Percentiles rank a stretch among this genome's conserved stretches.
Conservation (phyloP, 2,888 invertebrate genomes). For the Tinea semifulvella region DNA sequence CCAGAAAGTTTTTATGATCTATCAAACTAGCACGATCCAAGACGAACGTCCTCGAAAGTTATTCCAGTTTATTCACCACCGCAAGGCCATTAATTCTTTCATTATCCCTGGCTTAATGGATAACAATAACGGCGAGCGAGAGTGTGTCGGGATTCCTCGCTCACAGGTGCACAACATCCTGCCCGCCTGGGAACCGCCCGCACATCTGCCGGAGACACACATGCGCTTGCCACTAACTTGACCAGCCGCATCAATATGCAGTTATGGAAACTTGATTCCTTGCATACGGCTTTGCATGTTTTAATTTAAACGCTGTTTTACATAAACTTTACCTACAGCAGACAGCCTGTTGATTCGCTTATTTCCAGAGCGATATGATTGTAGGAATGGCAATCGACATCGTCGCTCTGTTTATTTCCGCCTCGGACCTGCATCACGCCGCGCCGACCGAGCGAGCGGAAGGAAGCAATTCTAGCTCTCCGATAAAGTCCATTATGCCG, state of each 20-base stretch:
- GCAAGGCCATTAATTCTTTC: slow-evolving; percentile 9
- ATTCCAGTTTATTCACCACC: neutral
- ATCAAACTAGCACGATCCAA: neutral
- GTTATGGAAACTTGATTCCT: slow-evolving; percentile 1
- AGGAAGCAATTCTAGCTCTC: slow-evolving; percentile 56
- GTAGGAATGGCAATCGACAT: slow-evolving; percentile 5
- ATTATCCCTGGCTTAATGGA: neutral
- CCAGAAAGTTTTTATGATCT: neutral
- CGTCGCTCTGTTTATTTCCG: slow-evolving; percentile 48
- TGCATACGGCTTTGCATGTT: neutral
- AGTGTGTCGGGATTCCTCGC: slow-evolving; percentile 26
- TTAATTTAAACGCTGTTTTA: neutral
- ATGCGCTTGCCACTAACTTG: slow-evolving; percentile 11
- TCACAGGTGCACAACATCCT: slow-evolving; percentile 60
- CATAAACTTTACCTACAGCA: neutral
- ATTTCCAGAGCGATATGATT: slow-evolving; percentile 8
- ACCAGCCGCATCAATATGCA: slow-evolving; percentile 1
- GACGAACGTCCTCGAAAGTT: neutral
- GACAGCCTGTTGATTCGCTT: slow-evolving; percentile 4
- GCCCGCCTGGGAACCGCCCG: slow-evolving; percentile 36
- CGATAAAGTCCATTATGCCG: slow-evolving; percentile 16
- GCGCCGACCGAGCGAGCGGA: slow-evolving; percentile 37
- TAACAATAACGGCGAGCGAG: slow-evolving; percentile 11
- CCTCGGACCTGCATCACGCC: slow-evolving; percentile 17
- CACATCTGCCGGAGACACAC: slow-evolving; percentile 42